phyloP scores from a whole-genome alignment of 2,797 vertebrate genomes.

The Carapus acus region DNA sequence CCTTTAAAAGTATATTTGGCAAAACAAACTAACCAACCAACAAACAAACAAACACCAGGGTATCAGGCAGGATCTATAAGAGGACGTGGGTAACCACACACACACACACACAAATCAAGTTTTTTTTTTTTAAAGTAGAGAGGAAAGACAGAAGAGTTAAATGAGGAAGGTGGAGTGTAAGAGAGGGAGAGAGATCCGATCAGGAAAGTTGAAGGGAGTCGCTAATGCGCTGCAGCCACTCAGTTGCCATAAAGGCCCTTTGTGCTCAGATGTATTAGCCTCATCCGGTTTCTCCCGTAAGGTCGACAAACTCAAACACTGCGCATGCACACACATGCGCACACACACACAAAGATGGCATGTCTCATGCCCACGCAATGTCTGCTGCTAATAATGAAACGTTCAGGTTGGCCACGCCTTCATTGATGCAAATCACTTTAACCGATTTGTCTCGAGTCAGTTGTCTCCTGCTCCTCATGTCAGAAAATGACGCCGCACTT shows the following conservation, averaged over 20 bases:
- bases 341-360: constrained; percentile 10
- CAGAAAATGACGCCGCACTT: neutral
- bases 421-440: neutral
- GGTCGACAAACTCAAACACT: constrained; percentile 28
- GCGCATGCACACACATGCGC: constrained; percentile 5
- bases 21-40: too few species aligned
- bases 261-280: constrained; percentile 33
- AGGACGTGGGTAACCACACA: too few species aligned
- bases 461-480: neutral
- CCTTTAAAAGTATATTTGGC: too few species aligned
- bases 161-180: neutral
- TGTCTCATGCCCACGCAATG: constrained; percentile 13
- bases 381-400: too few species aligned
- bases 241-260: constrained; percentile 43
- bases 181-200: neutral
- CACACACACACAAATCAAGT: too few species aligned
- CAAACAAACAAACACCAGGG: too few species aligned
- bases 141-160: neutral
- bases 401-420: too few species aligned
- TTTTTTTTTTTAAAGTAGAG: too few species aligned
- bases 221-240: constrained; percentile 11
- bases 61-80: too few species aligned
- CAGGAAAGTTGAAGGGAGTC: neutral
- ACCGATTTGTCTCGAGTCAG: neutral
- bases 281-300: constrained; percentile 16